Evolutionary conservation across 2,113 vertebrate species (phyloP), one percentile per base, ranked within the genome.

Genomic region (Cavia aperea): DNA sequence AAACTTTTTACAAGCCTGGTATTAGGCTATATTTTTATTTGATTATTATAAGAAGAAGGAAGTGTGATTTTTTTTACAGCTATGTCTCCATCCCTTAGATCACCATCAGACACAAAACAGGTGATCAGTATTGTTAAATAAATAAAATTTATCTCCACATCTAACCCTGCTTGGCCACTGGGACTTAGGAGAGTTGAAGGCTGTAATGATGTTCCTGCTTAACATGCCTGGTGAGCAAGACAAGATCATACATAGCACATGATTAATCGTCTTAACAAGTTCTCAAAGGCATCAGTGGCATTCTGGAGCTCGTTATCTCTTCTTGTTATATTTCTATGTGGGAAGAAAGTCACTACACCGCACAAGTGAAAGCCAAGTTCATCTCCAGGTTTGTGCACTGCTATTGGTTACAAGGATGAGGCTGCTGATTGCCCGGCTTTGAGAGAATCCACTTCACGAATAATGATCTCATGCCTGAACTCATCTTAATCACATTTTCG

Each of bases 401-500:
- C 31, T 87, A 19, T 26, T 56, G 54, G 33, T 19, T 95, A 66
- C 33, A 79, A 82, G 58, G 90, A 81, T 29, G 1, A 68, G 63
- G 84, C 46, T 46, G 26, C 49, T 39, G 19, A 72, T 36, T 8
- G 18, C 13, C 77, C 62, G 73, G 85, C 12, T 96, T 26, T 31
- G 92, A 24, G 73, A 94, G 94, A 81, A 63, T 54, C 88, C 86
- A 56, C 90, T 94, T 93, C 68, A 73, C 82, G 87, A 94, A 77
- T 93, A 93, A 90, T 90, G 92, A 86, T 81, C 85, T 95, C 19
- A 56, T n/a, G 66, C 82, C 91, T 79, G 90, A 49, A 93, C 94
- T 79, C 86, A 78, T 87, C 79, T 73, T 84, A 95, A 78, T 62
- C 84, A 94, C 92, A 93, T 90, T 14, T 5, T 43, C 31, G 11